These are phyloP conservation scores for Cecropterus lyciades DNA, from an alignment of 1,140 invertebrate species.

Conservation along the genomic window DNA sequence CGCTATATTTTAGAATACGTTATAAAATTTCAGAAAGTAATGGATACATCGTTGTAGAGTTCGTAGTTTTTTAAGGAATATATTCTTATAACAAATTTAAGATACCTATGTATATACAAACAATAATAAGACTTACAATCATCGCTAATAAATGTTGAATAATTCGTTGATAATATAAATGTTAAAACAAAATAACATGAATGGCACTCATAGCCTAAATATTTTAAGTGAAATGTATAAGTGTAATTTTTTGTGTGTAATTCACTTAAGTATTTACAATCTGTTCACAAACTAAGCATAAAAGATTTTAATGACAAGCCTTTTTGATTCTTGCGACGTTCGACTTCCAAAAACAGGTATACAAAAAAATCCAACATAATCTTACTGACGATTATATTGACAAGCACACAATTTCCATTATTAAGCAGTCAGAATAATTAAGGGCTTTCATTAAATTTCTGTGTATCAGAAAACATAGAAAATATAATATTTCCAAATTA, in stretches of 20 bases:
- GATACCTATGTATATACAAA: slow-evolving; percentile 29
- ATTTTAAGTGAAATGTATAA: slow-evolving; percentile 52
- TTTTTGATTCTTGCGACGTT: no score
- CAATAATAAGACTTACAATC: slow-evolving; percentile 19
- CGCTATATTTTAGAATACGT: slow-evolving; percentile 32
- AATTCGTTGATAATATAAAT: slow-evolving; percentile 51
- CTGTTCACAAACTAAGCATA: no score
- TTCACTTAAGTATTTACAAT: no score
- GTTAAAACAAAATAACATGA: slow-evolving; percentile 67
- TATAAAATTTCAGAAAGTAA: slow-evolving; percentile 41
- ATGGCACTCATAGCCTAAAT: slow-evolving; percentile 82
- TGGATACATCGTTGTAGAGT: slow-evolving; percentile 49
- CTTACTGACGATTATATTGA: no score
- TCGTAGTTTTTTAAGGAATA: slow-evolving; percentile 23
- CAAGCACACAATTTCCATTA: no score
- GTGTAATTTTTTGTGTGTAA: slow-evolving; percentile 26
- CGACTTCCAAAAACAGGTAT: no score
- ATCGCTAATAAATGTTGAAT: slow-evolving; percentile 37
- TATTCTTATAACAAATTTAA: slow-evolving; percentile 20
- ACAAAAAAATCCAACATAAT: no score
- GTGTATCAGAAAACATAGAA: no score
- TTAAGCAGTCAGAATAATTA: no score
- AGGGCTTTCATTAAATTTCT: no score
- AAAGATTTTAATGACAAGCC: no score
- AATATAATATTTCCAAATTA: no score